Evolutionary conservation across 37 sponge, comb jelly and placozoan species (phyloP).

Genomic region (Agelas oroides): DNA sequence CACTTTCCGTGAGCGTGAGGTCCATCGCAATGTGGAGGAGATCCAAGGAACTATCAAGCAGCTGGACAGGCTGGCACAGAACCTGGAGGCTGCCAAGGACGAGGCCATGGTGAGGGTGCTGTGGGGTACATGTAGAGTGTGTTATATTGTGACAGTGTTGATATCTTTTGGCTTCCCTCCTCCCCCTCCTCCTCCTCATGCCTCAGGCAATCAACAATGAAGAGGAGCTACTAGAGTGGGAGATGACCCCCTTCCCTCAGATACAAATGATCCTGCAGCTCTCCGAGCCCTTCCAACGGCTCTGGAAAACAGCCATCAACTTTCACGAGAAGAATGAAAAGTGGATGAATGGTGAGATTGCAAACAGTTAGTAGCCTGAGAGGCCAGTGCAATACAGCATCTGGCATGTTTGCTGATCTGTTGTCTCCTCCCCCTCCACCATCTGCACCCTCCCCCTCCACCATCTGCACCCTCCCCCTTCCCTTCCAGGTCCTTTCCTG

Average conservation of each 20-base stretch:
- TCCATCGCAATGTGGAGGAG: constrained; percentile 71
- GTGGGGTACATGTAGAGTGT: too few relatives aligned
- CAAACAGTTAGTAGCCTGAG: neutral
- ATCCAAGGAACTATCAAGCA: constrained; percentile 54
- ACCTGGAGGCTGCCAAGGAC: constrained; percentile 72
- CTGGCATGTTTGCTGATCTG: neutral
- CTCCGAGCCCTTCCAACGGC: constrained; percentile 93
- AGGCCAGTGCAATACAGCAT: too few relatives aligned
- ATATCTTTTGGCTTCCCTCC: neutral
- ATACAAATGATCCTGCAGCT: constrained; percentile 53
- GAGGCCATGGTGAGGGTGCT: constrained; percentile 75
- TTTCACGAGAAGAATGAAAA: constrained; percentile 87
- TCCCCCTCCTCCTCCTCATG: neutral
- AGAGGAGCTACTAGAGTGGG: constrained; percentile 94
- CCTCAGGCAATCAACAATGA: constrained; percentile 91
- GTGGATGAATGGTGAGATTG: constrained; percentile 89
- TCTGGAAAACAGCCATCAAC: constrained; percentile 90
- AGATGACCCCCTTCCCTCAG: constrained; percentile 91
- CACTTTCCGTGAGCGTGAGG: constrained; percentile 68
- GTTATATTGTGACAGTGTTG: neutral
- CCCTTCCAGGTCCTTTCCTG: constrained; percentile 48
- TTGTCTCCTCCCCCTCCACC: constrained; percentile 5
- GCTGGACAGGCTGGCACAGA: constrained; percentile 61
- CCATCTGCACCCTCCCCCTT: neutral
- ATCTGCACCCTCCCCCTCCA: too few relatives aligned